phyloP scores from a whole-genome alignment of 1,140 invertebrate species.

The Reticulitermes speratus region DNA sequence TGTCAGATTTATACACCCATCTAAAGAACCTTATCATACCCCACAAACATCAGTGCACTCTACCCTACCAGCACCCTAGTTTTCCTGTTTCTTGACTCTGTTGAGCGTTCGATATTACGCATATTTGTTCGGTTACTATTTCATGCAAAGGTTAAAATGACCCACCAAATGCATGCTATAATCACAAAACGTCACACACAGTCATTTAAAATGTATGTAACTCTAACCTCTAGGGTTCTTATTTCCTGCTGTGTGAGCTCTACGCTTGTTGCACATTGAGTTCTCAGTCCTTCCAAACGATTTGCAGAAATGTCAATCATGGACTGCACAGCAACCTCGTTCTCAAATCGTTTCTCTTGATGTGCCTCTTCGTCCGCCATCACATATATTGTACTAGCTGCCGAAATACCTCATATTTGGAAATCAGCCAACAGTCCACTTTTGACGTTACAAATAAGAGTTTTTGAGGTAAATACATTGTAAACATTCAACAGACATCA shows the following conservation, averaged over 20 bases:
- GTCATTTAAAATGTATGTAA: not conserved
- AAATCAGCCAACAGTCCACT: constrained; percentile 23
- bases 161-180: not conserved
- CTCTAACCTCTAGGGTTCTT: constrained; percentile 80
- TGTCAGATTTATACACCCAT: too few species aligned
- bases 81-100: too few species aligned
- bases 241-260: constrained; percentile 95
- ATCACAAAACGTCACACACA: not conserved
- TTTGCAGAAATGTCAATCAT: constrained; percentile 95
- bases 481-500: not conserved
- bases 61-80: too few species aligned
- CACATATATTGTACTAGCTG: constrained; percentile 18
- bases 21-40: too few species aligned
- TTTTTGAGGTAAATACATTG: constrained; percentile 21
- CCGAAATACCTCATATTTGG: constrained; percentile 24
- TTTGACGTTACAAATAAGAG: constrained; percentile 19
- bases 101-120: not conserved
- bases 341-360: constrained; percentile 56
- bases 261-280: constrained; percentile 86
- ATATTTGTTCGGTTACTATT: not conserved
- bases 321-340: constrained; percentile 71
- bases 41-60: too few species aligned
- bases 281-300: constrained; percentile 86
- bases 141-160: not conserved
- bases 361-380: constrained; percentile 53